Evolutionary conservation across 2,888 invertebrate species (phyloP).

Genomic region (Athetis lepigone): DNA sequence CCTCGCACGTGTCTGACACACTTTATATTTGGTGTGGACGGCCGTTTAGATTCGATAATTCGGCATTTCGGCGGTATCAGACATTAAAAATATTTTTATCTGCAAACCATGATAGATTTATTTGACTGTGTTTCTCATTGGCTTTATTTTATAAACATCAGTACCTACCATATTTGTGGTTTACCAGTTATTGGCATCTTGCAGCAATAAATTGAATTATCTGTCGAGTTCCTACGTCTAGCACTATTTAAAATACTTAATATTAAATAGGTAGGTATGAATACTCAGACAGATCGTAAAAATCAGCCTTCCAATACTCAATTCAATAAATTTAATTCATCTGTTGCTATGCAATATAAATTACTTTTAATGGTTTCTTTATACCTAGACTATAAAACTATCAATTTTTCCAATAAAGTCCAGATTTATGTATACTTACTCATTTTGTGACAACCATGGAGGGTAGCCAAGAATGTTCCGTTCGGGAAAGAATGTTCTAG

Average conservation of each 20-base stretch:
- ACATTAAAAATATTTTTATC: slow-evolving; percentile 27
- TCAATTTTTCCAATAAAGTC: too few species aligned
- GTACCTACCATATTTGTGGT: neutral
- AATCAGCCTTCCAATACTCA: neutral
- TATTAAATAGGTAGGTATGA: too few species aligned
- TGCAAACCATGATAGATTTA: neutral
- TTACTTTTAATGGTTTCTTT: neutral
- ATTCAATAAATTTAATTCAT: neutral
- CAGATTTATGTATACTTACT: too few species aligned
- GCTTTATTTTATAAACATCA: slow-evolving; percentile 3
- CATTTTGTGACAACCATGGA: neutral
- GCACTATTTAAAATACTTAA: too few species aligned
- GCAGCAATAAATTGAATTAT: neutral
- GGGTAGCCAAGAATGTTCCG: neutral
- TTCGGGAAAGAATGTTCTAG: neutral
- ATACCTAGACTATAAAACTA: neutral
- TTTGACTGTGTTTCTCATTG: slow-evolving; percentile 3
- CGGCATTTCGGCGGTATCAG: slow-evolving; percentile 24
- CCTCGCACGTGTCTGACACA: slow-evolving; percentile 70
- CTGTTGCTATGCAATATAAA: slow-evolving; percentile 2
- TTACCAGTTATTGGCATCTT: neutral
- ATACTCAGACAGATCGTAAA: neutral
- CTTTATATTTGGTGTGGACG: slow-evolving; percentile 45
- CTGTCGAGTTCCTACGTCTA: too few species aligned
- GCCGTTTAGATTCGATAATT: slow-evolving; percentile 10